Evolutionary conservation across 2,113 vertebrate species (phyloP), one percentile per base, ranked within the genome.

Genomic region (Astur gentilis): DNA sequence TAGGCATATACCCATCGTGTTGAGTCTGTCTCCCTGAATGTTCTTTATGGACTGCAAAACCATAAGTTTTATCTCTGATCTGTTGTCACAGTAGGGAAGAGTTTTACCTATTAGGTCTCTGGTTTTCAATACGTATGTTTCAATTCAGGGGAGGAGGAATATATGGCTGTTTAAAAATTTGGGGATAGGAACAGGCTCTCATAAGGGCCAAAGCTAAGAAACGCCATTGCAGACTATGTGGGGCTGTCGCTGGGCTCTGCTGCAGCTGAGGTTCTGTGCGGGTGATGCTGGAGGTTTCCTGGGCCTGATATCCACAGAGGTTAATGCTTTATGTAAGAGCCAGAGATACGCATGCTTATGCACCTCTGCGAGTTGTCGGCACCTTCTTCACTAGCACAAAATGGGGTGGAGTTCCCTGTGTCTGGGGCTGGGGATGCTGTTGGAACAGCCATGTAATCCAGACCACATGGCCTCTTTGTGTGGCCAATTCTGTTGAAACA

Each of bases 1-100:
- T 98, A 98, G 98, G 98, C 98, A 97, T 92, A 97, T 95, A 95
- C 97, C 97, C 96, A 97, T 97, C 97, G n/a, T 89, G 96, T 95
- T 96, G 97, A 97, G 90, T 97, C 98, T 98, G 91, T 94, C 97
- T 97, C 97, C 96, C 95, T 97, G 94, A 81, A 81, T 4, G 9
- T 94, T 95, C 91, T 80, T 78, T 96, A 95, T 92, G 95, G 93
- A 93, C 97, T 96, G 89, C 60, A 78, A 69, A 93, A 58, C 90
- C 95, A 60, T n/a, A 66, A 70, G 88, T 93, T 83, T 62, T 25
- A 42, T 66, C 87, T 82, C 49, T 70, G 77, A 77, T 95, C 83
- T 87, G 29, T 71, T 73, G 79, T 89, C 75, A 82, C 73, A 65
- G 50, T 14, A 49, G 44, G 83, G 73, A 86, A 90, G 83, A 69